A percentile compares a stretch with the other conserved stretches of the same genome.
Evolutionary conservation across 2,888 invertebrate genomes (phyloP).

Genomic region (Ametastegia equiseti): DNA sequence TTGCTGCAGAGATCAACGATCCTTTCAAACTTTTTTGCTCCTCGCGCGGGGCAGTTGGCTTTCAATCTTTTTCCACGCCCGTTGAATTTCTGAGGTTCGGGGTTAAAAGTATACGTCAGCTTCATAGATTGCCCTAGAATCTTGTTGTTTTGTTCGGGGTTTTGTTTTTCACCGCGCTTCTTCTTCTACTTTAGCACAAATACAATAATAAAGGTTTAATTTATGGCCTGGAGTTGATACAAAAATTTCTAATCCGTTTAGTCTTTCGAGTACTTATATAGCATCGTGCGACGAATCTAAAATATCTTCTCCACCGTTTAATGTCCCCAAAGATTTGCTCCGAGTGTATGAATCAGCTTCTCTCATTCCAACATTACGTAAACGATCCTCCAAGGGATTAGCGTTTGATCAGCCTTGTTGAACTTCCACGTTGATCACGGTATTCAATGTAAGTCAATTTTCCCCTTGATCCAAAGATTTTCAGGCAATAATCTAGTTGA

Average conservation of each 20-base stretch:
- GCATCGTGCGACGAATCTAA: background rate
- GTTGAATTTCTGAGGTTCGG: slow-evolving; percentile 20
- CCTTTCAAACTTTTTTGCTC: slow-evolving; percentile 32
- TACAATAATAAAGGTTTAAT: background rate
- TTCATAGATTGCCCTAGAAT: slow-evolving; percentile 17
- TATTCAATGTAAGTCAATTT: background rate
- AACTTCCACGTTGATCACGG: background rate
- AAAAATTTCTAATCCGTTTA: background rate
- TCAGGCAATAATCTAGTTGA: background rate
- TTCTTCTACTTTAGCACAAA: background rate
- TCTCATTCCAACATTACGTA: background rate
- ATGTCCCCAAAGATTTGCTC: background rate
- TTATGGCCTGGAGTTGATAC: background rate
- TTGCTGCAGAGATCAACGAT: slow-evolving; percentile 28
- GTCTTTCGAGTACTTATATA: background rate
- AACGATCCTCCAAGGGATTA: background rate
- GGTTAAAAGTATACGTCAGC: slow-evolving; percentile 28
- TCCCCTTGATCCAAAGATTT: background rate
- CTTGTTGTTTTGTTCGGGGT: background rate
- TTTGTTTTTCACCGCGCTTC: background rate
- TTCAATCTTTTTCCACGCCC: slow-evolving; percentile 26
- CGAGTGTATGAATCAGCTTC: background rate
- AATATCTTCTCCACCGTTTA: background rate
- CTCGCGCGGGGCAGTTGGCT: slow-evolving; percentile 1
- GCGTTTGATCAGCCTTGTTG: slow-evolving; percentile 1